phyloP scores from a whole-genome alignment of 2,113 vertebrate species.

The Baryphthengus martii region DNA sequence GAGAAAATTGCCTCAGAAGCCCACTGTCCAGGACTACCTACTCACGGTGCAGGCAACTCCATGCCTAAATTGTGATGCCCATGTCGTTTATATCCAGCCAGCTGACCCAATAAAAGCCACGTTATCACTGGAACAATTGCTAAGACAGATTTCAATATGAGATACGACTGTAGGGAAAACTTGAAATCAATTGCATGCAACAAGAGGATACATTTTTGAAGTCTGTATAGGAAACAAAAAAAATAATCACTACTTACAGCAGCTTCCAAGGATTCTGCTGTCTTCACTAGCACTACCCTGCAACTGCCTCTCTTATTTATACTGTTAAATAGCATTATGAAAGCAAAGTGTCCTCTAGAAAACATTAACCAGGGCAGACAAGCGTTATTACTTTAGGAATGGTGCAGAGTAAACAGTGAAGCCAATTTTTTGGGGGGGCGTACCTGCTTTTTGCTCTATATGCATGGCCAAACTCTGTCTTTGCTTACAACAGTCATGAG shows the following conservation, averaged over 20 bases:
- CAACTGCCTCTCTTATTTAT: constrained; percentile 55
- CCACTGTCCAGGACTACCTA: neutral
- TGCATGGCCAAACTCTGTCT: neutral
- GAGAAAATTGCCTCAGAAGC: neutral
- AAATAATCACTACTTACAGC: constrained; percentile 50
- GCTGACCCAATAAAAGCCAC: neutral
- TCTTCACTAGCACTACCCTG: neutral
- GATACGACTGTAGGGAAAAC: neutral
- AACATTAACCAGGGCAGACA: constrained; percentile 59
- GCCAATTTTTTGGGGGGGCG: neutral
- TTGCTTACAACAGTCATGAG: neutral
- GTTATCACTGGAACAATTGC: neutral
- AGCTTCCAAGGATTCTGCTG: neutral
- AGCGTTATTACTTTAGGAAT: neutral
- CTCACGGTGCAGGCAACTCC: neutral
- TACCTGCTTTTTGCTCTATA: constrained; percentile 15
- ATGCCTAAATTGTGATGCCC: neutral
- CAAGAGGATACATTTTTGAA: neutral
- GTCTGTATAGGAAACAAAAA: neutral
- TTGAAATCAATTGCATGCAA: neutral
- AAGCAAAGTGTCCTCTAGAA: constrained; percentile 31
- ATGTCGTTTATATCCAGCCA: neutral
- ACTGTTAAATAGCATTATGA: constrained; percentile 28
- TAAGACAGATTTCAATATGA: neutral
- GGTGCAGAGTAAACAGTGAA: constrained; percentile 40